These are phyloP conservation scores for Gymnogyps californianus DNA, from an alignment of 2,113 vertebrate genomes.

Conservation along the genomic window DNA sequence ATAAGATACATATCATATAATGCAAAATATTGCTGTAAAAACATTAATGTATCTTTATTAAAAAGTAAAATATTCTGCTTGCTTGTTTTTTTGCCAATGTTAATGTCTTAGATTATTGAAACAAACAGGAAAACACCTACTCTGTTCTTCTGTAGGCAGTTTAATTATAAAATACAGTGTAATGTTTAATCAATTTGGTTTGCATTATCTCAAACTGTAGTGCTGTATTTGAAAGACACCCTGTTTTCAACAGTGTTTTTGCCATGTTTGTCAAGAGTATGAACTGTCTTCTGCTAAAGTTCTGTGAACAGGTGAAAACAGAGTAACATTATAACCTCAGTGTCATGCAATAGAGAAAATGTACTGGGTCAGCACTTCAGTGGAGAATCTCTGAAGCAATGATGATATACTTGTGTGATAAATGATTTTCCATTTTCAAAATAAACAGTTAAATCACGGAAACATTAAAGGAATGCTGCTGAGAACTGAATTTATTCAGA, in stretches of 20 bases:
- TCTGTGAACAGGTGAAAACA: neutral
- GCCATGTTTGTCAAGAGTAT: neutral
- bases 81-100: accelerated
- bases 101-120: neutral
- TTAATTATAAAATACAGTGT: neutral
- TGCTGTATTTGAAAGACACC: neutral
- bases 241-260: neutral
- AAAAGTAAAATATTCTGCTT: neutral
- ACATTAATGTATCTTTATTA: accelerated
- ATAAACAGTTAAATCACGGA: neutral
- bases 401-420: neutral
- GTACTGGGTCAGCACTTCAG: neutral
- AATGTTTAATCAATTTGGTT: neutral
- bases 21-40: neutral
- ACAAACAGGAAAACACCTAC: neutral
- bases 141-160: neutral
- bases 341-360: neutral
- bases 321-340: neutral
- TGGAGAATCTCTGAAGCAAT: neutral
- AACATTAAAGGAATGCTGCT: neutral
- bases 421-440: neutral
- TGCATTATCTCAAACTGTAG: neutral
- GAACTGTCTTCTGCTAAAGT: neutral
- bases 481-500: neutral
- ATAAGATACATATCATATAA: neutral